Percentiles rank a stretch among this genome's conserved stretches.
phyloP scores from a whole-genome alignment of 2,797 vertebrate species.

The Sylvia borin region DNA sequence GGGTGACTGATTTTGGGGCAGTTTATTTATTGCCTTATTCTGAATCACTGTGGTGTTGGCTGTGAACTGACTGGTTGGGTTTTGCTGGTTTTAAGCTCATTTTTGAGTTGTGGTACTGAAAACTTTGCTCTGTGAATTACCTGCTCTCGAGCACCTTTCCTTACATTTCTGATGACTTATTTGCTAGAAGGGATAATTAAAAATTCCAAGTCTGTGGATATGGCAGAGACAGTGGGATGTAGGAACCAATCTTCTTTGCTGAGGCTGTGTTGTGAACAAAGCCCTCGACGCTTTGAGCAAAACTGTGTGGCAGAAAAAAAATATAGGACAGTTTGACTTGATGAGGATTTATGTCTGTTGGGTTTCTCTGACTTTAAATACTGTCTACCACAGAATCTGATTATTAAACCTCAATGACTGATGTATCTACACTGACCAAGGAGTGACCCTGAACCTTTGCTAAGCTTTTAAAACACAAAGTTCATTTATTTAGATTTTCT shows the following conservation, averaged over 20 bases:
- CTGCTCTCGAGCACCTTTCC: neutral
- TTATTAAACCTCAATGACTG: slow-evolving; percentile 10
- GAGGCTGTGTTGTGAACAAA: neutral
- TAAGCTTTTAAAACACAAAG: neutral
- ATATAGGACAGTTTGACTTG: neutral
- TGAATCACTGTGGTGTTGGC: neutral
- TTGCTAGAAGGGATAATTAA: slow-evolving; percentile 36
- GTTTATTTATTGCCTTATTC: neutral
- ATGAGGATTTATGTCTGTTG: slow-evolving; percentile 35
- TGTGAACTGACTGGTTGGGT: neutral
- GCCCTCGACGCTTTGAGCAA: neutral
- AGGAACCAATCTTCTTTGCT: neutral
- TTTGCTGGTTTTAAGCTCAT: neutral
- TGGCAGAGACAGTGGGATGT: neutral
- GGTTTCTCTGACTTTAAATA: neutral
- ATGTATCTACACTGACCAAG: neutral
- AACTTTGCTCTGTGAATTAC: neutral
- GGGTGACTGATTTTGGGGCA: neutral
- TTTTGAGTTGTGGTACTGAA: neutral
- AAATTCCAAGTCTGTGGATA: neutral
- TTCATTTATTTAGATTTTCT: slow-evolving; percentile 46
- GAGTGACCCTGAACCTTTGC: neutral
- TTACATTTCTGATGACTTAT: neutral
- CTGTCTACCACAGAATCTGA: neutral
- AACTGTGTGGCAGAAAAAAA: neutral